These are phyloP conservation scores for Arge pagana DNA, from an alignment of 2,888 invertebrate genomes.

Conservation along the genomic window DNA sequence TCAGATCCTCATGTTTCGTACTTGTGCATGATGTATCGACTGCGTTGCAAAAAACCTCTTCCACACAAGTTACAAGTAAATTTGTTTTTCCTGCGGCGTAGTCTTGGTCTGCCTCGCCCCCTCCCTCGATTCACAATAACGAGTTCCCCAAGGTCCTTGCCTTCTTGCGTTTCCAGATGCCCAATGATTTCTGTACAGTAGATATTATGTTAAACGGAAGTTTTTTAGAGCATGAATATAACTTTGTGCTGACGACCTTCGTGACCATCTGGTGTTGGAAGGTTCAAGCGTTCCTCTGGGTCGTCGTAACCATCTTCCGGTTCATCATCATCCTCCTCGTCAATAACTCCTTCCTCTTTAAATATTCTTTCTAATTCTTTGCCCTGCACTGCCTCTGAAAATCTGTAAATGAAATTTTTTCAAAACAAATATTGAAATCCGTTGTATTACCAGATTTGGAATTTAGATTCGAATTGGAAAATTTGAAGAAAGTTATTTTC, in stretches of 20 bases:
- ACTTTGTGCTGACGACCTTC: constrained; percentile 40
- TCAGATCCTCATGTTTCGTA: constrained; percentile 34
- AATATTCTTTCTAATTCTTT: constrained; percentile 76
- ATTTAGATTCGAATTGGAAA: no score
- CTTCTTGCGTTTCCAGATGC: constrained; percentile 67
- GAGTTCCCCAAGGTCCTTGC: constrained; percentile 66
- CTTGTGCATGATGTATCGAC: constrained; percentile 58
- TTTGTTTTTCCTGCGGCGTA: constrained; percentile 53
- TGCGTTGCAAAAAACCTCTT: constrained; percentile 60
- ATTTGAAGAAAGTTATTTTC: no score
- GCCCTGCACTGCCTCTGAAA: constrained; percentile 63
- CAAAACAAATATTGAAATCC: no score
- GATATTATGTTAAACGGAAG: no score
- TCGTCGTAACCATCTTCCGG: constrained; percentile 46
- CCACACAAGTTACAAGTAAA: constrained; percentile 63
- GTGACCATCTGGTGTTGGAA: constrained; percentile 42
- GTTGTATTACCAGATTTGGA: no score
- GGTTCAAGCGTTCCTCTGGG: constrained; percentile 44
- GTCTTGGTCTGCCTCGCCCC: constrained; percentile 63
- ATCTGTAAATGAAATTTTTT: constrained; percentile 44
- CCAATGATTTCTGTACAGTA: constrained; percentile 65
- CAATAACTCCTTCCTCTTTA: constrained; percentile 72
- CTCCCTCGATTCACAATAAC: constrained; percentile 65
- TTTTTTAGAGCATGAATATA: neutral
- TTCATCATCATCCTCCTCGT: constrained; percentile 62